A percentile compares a stretch with the other conserved stretches of the same genome.
Evolutionary conservation across 2,888 invertebrate genomes (phyloP).

Genomic region (Drosophila rellima): DNA sequence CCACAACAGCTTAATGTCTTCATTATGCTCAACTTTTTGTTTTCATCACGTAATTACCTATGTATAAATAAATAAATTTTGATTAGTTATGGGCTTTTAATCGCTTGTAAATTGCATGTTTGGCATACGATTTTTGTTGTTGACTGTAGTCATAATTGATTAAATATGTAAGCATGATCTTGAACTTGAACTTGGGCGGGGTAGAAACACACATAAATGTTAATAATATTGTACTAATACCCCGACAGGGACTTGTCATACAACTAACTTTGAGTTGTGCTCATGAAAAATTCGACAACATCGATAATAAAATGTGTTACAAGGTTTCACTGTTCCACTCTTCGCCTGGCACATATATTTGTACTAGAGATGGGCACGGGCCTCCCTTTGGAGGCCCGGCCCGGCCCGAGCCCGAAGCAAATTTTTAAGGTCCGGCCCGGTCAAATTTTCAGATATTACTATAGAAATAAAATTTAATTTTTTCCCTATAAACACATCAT

Average conservation of each 20-base stretch:
- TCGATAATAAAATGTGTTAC: slow-evolving; percentile 55
- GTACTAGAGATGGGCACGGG: no score
- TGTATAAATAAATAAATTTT: slow-evolving; percentile 14
- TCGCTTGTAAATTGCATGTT: slow-evolving; percentile 49
- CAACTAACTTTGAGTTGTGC: slow-evolving; percentile 14
- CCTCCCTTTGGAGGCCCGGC: no score
- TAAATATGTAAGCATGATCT: slow-evolving; percentile 26
- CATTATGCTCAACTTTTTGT: slow-evolving; percentile 45
- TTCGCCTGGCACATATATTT: slow-evolving; percentile 19
- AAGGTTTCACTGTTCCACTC: slow-evolving; percentile 37
- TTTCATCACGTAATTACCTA: slow-evolving; percentile 11
- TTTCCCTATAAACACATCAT: no score
- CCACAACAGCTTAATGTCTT: slow-evolving; percentile 50
- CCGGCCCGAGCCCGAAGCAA: no score
- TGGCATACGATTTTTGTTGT: slow-evolving; percentile 48
- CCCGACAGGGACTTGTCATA: slow-evolving; percentile 16
- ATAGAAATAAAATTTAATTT: no score
- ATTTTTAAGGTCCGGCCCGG: no score
- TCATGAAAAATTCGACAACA: slow-evolving; percentile 32
- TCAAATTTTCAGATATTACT: no score
- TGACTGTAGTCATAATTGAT: slow-evolving; percentile 55
- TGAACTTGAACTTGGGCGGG: slow-evolving; percentile 65
- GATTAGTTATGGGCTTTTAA: slow-evolving; percentile 57
- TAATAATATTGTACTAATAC: slow-evolving; percentile 35
- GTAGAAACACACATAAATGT: slow-evolving; percentile 20